These are phyloP conservation scores for Oryzias sinensis DNA, from an alignment of 2,797 vertebrate species.

Conservation along the genomic window DNA sequence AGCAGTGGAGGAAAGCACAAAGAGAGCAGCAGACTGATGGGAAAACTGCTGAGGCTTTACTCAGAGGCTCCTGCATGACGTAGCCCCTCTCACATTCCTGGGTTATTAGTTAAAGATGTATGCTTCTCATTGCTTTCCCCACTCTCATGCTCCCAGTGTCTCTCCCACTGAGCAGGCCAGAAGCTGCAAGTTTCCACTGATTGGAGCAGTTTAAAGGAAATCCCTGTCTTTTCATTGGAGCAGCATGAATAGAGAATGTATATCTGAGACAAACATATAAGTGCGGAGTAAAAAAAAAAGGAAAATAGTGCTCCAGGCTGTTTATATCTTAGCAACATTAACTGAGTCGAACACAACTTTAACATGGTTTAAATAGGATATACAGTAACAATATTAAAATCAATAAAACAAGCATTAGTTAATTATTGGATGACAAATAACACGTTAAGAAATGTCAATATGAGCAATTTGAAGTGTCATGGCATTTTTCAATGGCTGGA, in stretches of 20 bases:
- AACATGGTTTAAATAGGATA: conserved; percentile 7
- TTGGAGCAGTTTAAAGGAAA: conserved; percentile 41
- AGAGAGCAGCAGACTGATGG: conserved; percentile 44
- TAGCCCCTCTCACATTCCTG: conserved; percentile 66
- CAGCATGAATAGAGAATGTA: conserved; percentile 23
- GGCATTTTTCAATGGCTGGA: neutral
- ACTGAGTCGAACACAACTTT: conserved; percentile 4
- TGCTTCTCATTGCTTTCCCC: conserved; percentile 52
- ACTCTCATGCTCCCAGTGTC: conserved; percentile 41
- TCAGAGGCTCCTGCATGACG: conserved; percentile 59
- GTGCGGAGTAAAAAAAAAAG: conserved; percentile 10
- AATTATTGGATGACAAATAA: neutral
- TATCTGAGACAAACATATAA: conserved; percentile 13
- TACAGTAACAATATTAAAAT: conserved; percentile 2
- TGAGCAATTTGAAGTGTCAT: conserved; percentile 1
- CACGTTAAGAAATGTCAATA: conserved; percentile 5
- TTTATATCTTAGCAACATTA: conserved; percentile 1
- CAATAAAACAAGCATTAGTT: conserved; percentile 5
- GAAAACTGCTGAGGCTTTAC: conserved; percentile 55
- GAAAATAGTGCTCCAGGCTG: conserved; percentile 10
- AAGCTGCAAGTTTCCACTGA: conserved; percentile 45
- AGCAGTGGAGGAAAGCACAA: conserved; percentile 25
- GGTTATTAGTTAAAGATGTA: conserved; percentile 78
- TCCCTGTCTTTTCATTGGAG: conserved; percentile 47
- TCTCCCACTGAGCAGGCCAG: conserved; percentile 31